These are phyloP conservation scores for Anableps anableps DNA, from an alignment of 2,797 vertebrate species.

Conservation along the genomic window DNA sequence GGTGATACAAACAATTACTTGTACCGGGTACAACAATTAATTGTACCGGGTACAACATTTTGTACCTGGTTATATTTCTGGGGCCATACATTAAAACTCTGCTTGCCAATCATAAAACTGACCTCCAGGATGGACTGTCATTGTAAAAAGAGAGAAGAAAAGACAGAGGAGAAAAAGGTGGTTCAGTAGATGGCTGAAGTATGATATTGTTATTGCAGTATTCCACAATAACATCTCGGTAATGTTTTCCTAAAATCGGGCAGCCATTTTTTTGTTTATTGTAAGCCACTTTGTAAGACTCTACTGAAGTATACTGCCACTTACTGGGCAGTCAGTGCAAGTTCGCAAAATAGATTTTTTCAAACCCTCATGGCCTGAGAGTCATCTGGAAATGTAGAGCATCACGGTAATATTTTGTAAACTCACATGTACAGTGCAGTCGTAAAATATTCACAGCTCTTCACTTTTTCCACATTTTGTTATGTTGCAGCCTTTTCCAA, in stretches of 20 bases:
- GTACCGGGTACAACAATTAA: neutral
- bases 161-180: neutral
- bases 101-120: neutral
- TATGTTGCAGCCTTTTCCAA: too few relatives aligned
- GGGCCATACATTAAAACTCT: neutral
- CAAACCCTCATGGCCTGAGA: neutral
- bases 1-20: neutral
- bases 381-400: neutral
- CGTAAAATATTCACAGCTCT: too few relatives aligned
- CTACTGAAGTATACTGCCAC: neutral
- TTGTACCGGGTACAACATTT: neutral
- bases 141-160: neutral
- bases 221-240: neutral
- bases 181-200: neutral
- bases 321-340: neutral
- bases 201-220: neutral
- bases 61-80: neutral
- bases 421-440: too few relatives aligned
- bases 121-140: neutral
- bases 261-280: neutral
- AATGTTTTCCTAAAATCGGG: neutral
- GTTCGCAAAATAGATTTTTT: neutral
- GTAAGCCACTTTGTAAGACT: neutral
- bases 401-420: too few relatives aligned
- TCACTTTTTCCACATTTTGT: too few relatives aligned